phyloP scores from a whole-genome alignment of 2,113 vertebrate genomes.

The Campylomormyrus tamandua region DNA sequence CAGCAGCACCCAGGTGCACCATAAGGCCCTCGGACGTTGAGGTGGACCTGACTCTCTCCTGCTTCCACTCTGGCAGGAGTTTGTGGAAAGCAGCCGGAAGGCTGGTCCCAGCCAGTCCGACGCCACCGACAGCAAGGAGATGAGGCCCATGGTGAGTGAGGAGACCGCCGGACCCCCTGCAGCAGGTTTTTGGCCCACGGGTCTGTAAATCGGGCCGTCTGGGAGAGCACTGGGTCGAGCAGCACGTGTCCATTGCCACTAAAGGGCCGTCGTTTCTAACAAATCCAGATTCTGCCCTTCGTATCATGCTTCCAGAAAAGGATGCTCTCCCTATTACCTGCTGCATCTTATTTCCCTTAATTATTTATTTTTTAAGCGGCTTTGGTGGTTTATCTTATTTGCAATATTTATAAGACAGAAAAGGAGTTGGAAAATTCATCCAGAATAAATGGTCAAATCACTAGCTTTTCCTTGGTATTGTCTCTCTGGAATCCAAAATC shows the following conservation, averaged over 20 bases:
- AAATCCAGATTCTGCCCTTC: background rate
- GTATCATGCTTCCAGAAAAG: background rate
- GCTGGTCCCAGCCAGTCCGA: conserved; percentile 62
- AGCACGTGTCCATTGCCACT: background rate
- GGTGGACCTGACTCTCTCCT: background rate
- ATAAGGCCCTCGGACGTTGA: background rate
- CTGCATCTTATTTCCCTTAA: background rate
- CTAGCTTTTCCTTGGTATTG: background rate
- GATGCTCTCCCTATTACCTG: background rate
- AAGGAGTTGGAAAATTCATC: too few relatives aligned
- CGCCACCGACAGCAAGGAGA: conserved; percentile 68
- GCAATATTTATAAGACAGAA: background rate
- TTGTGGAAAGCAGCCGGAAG: conserved; percentile 85
- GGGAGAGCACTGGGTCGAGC: conserved; percentile 43
- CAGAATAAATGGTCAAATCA: background rate
- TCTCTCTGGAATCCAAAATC: background rate
- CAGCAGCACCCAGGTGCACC: background rate
- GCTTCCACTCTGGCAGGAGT: conserved; percentile 65
- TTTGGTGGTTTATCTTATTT: background rate
- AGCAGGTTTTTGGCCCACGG: conserved; percentile 75
- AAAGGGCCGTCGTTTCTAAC: background rate
- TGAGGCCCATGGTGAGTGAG: conserved; percentile 88
- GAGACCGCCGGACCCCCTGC: conserved; percentile 51
- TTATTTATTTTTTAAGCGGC: background rate
- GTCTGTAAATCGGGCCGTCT: conserved; percentile 83